Percentiles rank a stretch among this genome's conserved stretches.
phyloP scores from a whole-genome alignment of 2,888 invertebrate genomes.

The Leucophenga maculata region DNA sequence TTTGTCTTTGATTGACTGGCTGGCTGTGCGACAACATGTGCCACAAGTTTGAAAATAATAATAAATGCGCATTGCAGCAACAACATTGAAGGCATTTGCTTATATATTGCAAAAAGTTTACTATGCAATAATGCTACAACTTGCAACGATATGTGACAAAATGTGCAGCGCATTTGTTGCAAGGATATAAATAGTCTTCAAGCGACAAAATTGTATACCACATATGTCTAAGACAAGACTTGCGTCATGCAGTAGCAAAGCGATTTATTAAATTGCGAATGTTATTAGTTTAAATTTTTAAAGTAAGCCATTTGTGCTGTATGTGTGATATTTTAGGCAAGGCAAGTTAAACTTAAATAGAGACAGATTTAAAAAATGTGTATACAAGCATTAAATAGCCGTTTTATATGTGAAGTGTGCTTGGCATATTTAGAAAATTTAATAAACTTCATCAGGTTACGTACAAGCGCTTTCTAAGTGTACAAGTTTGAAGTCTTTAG shows the following conservation, averaged over 20 bases:
- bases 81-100: conserved; percentile 3
- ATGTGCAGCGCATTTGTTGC: neutral
- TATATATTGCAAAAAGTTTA: neutral
- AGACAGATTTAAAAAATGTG: too few species aligned
- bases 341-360: too few species aligned
- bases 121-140: neutral
- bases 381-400: too few species aligned
- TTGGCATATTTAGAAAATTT: too few species aligned
- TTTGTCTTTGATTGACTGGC: neutral
- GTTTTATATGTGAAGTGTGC: too few species aligned
- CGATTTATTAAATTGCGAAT: conserved; percentile 27
- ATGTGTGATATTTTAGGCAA: too few species aligned
- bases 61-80: conserved; percentile 6
- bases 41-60: conserved; percentile 23
- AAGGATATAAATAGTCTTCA: neutral
- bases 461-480: too few species aligned
- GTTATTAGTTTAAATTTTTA: conserved; percentile 44
- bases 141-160: conserved; percentile 15
- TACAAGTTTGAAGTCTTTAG: too few species aligned
- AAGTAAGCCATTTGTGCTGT: neutral
- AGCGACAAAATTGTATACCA: too few species aligned
- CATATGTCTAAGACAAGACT: neutral
- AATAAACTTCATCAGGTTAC: too few species aligned
- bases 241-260: neutral
- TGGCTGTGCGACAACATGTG: neutral